Evolutionary conservation across 2,113 vertebrate genomes (phyloP).

Genomic region (Todiramphus saurophagus): DNA sequence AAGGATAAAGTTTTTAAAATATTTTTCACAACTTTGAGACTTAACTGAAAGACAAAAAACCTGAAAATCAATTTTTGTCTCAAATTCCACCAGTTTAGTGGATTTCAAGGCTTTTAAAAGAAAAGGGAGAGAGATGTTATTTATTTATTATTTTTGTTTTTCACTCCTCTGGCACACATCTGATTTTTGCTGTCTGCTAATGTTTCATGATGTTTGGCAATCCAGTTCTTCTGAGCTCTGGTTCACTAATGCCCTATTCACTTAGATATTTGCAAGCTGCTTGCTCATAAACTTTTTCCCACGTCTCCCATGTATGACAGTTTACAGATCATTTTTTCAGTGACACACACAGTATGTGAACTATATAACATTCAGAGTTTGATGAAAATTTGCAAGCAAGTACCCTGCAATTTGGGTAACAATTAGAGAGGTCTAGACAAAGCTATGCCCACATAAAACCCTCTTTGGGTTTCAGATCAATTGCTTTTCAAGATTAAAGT

Average conservation of each 20-base stretch:
- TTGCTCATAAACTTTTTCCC: neutral
- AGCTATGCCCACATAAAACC: neutral
- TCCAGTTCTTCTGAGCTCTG: neutral
- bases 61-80: neutral
- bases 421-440: neutral
- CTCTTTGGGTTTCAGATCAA: neutral
- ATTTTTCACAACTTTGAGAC: neutral
- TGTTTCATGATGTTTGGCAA: neutral
- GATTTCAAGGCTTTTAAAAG: neutral
- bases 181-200: neutral
- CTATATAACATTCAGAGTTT: no score
- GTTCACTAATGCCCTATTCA: neutral
- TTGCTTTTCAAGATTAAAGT: neutral
- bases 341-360: rapidly evolving
- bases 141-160: neutral
- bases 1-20: neutral
- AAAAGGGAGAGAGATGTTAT: neutral
- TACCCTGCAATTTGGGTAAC: neutral
- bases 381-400: neutral
- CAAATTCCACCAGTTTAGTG: neutral
- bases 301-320: rapidly evolving
- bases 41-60: neutral
- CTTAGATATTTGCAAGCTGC: neutral
- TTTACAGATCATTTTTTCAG: neutral
- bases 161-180: neutral